Conservation (phyloP, 2,797 vertebrate genomes). For the Salmo trutta region DNA sequence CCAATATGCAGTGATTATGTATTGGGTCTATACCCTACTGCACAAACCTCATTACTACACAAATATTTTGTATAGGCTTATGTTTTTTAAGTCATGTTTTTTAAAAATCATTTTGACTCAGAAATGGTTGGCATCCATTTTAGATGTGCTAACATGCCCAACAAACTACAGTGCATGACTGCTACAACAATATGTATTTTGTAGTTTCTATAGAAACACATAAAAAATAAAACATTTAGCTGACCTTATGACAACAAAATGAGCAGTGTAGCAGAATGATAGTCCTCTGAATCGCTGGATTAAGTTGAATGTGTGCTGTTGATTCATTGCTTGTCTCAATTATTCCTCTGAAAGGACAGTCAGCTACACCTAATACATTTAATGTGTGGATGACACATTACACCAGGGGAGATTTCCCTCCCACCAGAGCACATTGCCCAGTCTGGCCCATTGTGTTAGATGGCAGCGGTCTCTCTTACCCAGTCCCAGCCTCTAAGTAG, state of each 20-base stretch:
- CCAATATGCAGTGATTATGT: too few relatives aligned
- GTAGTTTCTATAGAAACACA: background rate
- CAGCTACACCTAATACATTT: background rate
- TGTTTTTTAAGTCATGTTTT: too few relatives aligned
- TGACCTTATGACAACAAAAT: background rate
- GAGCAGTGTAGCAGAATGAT: background rate
- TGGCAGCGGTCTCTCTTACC: constrained; percentile 30
- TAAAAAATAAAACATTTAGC: background rate
- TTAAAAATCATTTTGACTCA: too few relatives aligned
- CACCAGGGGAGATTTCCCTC: constrained; percentile 1
- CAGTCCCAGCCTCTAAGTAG: constrained; percentile 28
- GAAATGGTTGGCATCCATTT: background rate
- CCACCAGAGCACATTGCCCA: background rate
- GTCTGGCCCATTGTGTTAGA: constrained; percentile 27
- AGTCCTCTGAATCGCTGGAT: background rate
- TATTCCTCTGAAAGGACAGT: background rate
- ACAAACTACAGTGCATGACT: background rate
- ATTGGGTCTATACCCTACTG: too few relatives aligned
- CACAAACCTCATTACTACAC: too few relatives aligned
- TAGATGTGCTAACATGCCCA: background rate
- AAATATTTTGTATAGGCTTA: too few relatives aligned
- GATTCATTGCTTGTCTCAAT: background rate
- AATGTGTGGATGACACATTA: background rate
- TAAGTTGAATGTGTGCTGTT: background rate
- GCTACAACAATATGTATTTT: background rate